Conservation (phyloP, 1,140 invertebrate species). For the Papilio helenus region DNA sequence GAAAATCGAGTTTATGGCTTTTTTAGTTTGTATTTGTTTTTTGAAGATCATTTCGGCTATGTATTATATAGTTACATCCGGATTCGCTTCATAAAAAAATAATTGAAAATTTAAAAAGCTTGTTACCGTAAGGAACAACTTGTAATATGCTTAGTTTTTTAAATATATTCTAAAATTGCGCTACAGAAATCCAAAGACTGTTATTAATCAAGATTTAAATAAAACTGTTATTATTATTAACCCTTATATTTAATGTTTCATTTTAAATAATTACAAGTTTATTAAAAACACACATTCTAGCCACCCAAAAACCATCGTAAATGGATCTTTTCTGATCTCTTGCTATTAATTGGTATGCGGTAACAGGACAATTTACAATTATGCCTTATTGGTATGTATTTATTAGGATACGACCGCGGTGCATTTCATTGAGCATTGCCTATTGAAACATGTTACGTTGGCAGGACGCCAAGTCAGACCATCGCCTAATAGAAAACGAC, state of each 20-base stretch:
- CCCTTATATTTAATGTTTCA: too few relatives aligned
- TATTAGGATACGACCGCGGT: background rate
- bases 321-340: background rate
- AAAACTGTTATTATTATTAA: too few relatives aligned
- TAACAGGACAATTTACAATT: slow-evolving; percentile 15
- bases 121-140: too few relatives aligned
- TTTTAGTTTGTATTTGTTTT: background rate
- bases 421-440: slow-evolving; percentile 16
- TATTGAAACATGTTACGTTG: slow-evolving; percentile 16
- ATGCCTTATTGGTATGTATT: background rate
- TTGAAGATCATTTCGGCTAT: background rate
- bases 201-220: too few relatives aligned
- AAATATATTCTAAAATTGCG: too few relatives aligned
- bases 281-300: too few relatives aligned
- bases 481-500: slow-evolving; percentile 20
- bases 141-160: too few relatives aligned
- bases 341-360: background rate
- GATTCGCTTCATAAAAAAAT: too few relatives aligned
- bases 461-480: background rate
- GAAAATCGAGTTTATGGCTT: slow-evolving; percentile 5
- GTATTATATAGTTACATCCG: background rate
- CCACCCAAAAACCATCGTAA: too few relatives aligned
- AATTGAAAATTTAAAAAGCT: too few relatives aligned
- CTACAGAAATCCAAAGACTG: too few relatives aligned
- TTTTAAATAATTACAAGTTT: too few relatives aligned